Evolutionary conservation across 2,888 invertebrate genomes (phyloP), one percentile per base, ranked within the genome.

Genomic region (Argynnis bischoffii): DNA sequence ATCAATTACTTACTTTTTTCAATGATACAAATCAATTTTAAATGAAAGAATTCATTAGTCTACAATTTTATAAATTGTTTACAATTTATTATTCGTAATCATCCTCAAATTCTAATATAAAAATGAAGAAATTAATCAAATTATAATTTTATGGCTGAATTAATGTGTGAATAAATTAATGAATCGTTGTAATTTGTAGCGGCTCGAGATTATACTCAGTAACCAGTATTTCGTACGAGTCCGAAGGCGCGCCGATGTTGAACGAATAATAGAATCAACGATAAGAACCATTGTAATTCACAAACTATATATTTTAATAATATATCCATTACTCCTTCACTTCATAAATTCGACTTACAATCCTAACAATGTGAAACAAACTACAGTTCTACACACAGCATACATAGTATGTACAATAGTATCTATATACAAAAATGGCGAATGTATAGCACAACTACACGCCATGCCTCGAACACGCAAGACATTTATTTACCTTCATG

Each of bases 401-500:
- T 90, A 90, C 89, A 89, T 82, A 88, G 89, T 91, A 91, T 92
- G 90, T 92, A 92, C 92, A 92, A 79, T 84, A 78, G 77, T 84
- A 83, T 83, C 81, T 90, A 90, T 91, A 83, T 89, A 91, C 89
- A 92, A 81, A 84, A 78, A 83, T 83, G 84, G 82, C 71, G 55
- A 71, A 85, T 80, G 77, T 79, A 78, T 76, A 82, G 77, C 72
- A 72, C 77, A 75, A 78, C 79, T 77, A 64, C 78, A 47, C 31
- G 57, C 55, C 63, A 66, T 63, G 50, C 46, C 47, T 74, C 61
- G 50, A 67, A 69, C 66, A 63, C 47, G 64, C 55, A 55, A 66
- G 69, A 11, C 35, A 41, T 41, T 41, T 54, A 61, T 55, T 41
- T 55, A 57, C 41, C 41, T 57, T 21, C 35, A 55, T 54, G 41